Evolutionary conservation across 2,888 invertebrate genomes (phyloP), one percentile per base, ranked within the genome.

Genomic region (Eumerus sabulonum): DNA sequence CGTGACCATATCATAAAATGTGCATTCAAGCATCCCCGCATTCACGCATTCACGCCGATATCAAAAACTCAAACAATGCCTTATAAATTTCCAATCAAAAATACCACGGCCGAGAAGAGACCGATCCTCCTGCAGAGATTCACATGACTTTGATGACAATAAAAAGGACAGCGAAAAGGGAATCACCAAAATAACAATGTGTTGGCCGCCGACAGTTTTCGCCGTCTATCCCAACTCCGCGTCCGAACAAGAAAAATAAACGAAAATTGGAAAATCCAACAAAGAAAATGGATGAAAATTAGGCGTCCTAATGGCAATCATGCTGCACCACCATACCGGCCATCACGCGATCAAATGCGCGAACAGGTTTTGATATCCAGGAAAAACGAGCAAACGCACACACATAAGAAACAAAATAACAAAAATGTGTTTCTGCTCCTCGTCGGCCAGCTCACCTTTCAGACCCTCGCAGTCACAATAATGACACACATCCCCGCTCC

Each of bases 301-400:
- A 72, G 71, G 57, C 77, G 57, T 67, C 72, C 72, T 63, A 73
- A 67, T 73, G 66, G 73, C 66, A 70, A 53, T 48, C 47, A 73
- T 50, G 35, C 60, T 17, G 53, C 57, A 72, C 51, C 44, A 50
- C 44, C 42, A 38, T 45, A 59, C 18, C 27, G 44, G 27, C 71
- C 63, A 72, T 73, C 77, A 67, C 77, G 73, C 77, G 67, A 77
- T 77, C 56, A 77, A 73, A 77, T 73, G 73, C 77, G 77, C 77
- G 77, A 77, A 73, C 77, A 77, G 77, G 77, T 77, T 77, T 77
- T 67, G 56, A 72, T 77, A 77, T 77, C 72, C 62, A 53, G 45
- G 53, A 68, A 68, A 68, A 51, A 40, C 57, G 9, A n/a, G n/a
- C n/a, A n/a, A 48, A 57, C 57, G 45, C 13, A 27, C 27, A 67